phyloP scores from a whole-genome alignment of 2,113 vertebrate species.

The Cyprinodon brontotheroides region DNA sequence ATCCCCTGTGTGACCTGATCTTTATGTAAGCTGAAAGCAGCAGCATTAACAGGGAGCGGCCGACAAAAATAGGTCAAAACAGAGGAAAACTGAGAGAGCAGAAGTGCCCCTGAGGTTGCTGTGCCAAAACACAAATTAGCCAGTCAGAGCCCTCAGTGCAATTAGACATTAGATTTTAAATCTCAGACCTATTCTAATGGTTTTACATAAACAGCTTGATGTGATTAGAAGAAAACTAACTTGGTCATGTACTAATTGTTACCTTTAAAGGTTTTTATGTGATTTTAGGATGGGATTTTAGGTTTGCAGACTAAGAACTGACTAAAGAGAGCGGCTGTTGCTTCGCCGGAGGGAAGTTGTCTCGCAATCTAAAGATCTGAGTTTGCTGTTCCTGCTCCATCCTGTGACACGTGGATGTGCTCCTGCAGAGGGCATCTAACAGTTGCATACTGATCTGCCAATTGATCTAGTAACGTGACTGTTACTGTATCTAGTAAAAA shows the following conservation, averaged over 20 bases:
- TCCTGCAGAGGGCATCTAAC: not conserved
- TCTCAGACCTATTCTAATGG: not conserved
- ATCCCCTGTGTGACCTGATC: not conserved
- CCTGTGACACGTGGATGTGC: not conserved
- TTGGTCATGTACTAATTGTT: not conserved
- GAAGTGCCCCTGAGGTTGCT: not conserved
- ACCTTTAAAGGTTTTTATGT: not conserved
- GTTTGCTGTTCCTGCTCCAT: not conserved
- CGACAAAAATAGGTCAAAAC: fast-evolving
- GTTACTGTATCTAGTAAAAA: not conserved
- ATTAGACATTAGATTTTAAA: constrained; percentile 25
- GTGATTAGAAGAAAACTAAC: not conserved
- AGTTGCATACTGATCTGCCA: not conserved
- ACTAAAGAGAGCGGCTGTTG: not conserved
- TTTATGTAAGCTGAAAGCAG: not conserved
- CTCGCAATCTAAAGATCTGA: not conserved
- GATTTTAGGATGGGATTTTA: not conserved
- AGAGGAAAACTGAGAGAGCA: not conserved
- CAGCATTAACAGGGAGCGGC: not conserved
- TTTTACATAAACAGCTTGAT: not conserved
- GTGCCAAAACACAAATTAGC: not conserved
- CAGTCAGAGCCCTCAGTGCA: constrained; percentile 30
- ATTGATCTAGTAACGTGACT: not conserved
- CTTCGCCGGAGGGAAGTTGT: not conserved
- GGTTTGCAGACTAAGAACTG: not conserved